Evolutionary conservation across 2,113 vertebrate species (phyloP), one percentile per base, ranked within the genome.

Genomic region (Tursiops truncatus): DNA sequence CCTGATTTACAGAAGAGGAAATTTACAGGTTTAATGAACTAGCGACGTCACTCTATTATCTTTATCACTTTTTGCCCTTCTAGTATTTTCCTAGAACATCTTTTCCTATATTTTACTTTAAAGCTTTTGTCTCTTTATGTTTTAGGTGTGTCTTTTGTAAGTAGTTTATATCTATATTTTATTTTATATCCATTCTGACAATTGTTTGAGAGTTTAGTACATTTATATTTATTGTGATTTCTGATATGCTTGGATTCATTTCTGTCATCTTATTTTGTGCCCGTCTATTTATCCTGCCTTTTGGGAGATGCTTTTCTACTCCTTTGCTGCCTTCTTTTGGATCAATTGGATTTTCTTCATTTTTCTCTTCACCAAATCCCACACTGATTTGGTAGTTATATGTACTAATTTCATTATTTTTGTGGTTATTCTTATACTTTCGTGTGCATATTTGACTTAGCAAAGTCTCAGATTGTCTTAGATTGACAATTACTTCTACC

Each of bases 191-290:
- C 79, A 89, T 71, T 85, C 44, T 80, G 89, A 73, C 31, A 86
- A 58, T 53, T 93, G 65, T 38, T 84, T 60, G 81, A 84, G 60
- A 95, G 71, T 88, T 92, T 95, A 91, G 84, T 88, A 89, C 67
- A 56, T 96, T 95, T 93, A 96, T 94, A 93, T 95, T 96, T 96
- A 95, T 93, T 95, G 89, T 93, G 71, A 62, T 96, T 68, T 60
- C 63, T 76, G 31, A 90, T 89, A 63, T 62, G 23, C 21, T 91
- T 73, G 60, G 23, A 62, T 97, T 83, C 87, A 38, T 96, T 94
- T 94, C 85, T 85, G 2, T 83, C 23, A 47, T 86, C n/a, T 89
- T 95, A 68, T 79, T 94, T 96, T 76, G n/a, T 71, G 38, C 2
- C 62, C 62, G 47, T 94, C 53, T 90, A 17, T 88, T 79, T 77